Evolutionary conservation across 2,797 vertebrate species (phyloP).

Genomic region (Morus bassanus): DNA sequence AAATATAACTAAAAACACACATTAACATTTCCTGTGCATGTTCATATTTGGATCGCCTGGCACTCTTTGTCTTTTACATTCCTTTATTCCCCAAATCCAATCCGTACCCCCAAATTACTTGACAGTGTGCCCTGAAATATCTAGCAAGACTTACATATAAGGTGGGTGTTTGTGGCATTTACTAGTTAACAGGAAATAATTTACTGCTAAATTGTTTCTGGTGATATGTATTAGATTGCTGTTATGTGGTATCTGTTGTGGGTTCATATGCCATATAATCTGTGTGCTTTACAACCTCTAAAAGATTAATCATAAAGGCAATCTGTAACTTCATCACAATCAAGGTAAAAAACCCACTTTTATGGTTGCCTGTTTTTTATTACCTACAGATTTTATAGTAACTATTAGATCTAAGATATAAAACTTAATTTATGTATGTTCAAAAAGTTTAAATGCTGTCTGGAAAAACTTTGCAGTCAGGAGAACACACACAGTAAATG

Average conservation of each 20-base stretch:
- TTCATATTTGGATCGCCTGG: background rate
- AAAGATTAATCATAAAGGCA: conserved; percentile 66
- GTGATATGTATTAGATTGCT: conserved; percentile 1
- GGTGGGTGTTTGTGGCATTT: background rate
- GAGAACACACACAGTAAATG: conserved; percentile 56
- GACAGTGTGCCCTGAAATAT: background rate
- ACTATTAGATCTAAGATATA: conserved; percentile 65
- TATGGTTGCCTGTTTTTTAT: conserved; percentile 68
- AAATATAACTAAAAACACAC: background rate
- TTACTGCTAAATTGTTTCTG: conserved; percentile 35
- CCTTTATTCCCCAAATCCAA: background rate
- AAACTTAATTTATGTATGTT: conserved; percentile 68
- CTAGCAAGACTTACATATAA: background rate
- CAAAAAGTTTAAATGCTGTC: conserved; percentile 53
- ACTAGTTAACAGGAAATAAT: conserved; percentile 14
- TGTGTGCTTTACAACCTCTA: conserved; percentile 51
- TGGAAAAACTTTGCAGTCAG: conserved; percentile 44
- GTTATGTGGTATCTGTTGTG: background rate
- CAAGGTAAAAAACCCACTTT: conserved; percentile 65
- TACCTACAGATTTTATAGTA: conserved; percentile 71
- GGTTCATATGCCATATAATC: conserved; percentile 11
- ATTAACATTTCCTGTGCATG: background rate
- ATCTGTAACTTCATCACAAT: conserved; percentile 64
- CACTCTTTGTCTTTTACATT: background rate
- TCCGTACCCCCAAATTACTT: background rate